phyloP scores from a whole-genome alignment of 2,888 invertebrate species.

The Formica aserva region DNA sequence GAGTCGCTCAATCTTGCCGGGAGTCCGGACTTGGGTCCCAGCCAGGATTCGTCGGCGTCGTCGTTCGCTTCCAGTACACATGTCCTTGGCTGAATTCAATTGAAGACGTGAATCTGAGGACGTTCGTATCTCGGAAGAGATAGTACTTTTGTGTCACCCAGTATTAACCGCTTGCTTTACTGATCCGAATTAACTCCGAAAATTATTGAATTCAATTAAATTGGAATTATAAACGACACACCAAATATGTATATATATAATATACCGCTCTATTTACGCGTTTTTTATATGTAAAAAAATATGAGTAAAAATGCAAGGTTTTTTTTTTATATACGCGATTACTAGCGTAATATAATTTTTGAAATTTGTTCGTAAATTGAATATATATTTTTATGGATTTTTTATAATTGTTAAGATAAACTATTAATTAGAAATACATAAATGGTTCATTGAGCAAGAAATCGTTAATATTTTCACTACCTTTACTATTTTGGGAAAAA shows the following conservation, averaged over 20 bases:
- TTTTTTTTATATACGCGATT: neutral
- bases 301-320: neutral
- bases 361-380: neutral
- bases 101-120: neutral
- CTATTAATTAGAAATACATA: neutral
- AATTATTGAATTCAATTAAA: neutral
- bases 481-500: neutral
- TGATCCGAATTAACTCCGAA: neutral
- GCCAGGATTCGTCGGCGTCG: slow-evolving; percentile 67
- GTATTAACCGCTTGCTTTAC: neutral
- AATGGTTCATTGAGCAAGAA: neutral
- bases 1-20: slow-evolving; percentile 73
- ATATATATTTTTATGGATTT: neutral
- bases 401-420: slow-evolving; percentile 1
- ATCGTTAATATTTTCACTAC: neutral
- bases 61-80: slow-evolving; percentile 37
- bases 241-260: neutral
- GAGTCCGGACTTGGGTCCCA: slow-evolving; percentile 60
- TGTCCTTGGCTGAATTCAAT: neutral
- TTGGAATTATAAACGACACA: neutral
- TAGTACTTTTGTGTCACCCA: neutral
- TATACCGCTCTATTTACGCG: neutral
- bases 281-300: neutral
- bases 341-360: neutral
- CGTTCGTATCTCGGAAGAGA: neutral